Evolutionary conservation across 1,140 invertebrate genomes (phyloP).

Genomic region (Centruroides vittatus): DNA sequence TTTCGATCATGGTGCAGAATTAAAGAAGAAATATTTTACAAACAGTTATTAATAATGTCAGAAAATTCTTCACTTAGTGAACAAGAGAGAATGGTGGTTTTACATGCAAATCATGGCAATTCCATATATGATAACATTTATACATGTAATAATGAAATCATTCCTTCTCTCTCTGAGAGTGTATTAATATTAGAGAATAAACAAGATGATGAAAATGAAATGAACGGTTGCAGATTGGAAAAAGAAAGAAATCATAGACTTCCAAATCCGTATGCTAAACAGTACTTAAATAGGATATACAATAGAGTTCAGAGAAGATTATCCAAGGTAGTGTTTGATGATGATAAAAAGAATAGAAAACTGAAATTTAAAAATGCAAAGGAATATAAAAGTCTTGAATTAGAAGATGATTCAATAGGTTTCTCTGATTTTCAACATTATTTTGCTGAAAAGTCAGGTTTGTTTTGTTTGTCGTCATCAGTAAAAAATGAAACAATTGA

Average conservation of each 20-base stretch:
- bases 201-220: no score
- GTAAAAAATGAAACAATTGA: no score
- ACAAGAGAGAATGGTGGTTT: slow-evolving; percentile 50
- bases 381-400: no score
- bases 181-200: not conserved
- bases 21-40: slow-evolving; percentile 83
- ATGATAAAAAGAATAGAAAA: no score
- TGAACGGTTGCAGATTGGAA: no score
- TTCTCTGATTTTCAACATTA: no score
- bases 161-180: not conserved
- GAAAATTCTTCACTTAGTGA: slow-evolving; percentile 34
- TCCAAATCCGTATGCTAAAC: slow-evolving; percentile 20
- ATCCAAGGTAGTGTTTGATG: no score
- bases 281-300: slow-evolving; percentile 9
- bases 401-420: no score
- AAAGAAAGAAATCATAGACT: not conserved
- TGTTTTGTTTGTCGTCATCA: no score
- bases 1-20: slow-evolving; percentile 70
- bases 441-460: no score
- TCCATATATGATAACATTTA: slow-evolving; percentile 76
- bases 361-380: no score
- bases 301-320: slow-evolving; percentile 4
- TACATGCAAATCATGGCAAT: slow-evolving; percentile 74
- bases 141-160: slow-evolving; percentile 32
- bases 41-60: slow-evolving; percentile 41